Percentiles rank a stretch among this genome's conserved stretches.
Evolutionary conservation across 2,797 vertebrate species (phyloP).

Genomic region (Gallinago solitaria): DNA sequence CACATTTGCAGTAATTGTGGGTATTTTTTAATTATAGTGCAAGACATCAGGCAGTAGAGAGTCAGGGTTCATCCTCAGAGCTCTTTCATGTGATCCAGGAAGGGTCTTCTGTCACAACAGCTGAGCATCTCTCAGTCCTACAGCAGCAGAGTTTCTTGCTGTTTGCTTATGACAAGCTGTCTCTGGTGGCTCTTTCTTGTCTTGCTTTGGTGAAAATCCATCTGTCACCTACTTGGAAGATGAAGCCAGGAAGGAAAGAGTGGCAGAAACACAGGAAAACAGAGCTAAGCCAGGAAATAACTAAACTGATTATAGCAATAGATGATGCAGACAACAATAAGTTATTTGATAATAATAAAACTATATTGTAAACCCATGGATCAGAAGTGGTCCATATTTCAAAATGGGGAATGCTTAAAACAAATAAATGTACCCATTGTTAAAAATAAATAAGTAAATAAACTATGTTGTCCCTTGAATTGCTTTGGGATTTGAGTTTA

Average conservation of each 20-base stretch:
- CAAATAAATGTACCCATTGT: neutral
- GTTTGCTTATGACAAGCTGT: slow-evolving; percentile 32
- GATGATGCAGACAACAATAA: neutral
- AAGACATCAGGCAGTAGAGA: neutral
- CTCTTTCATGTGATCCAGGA: neutral
- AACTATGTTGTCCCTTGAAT: neutral
- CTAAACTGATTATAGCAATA: neutral
- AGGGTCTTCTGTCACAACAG: neutral
- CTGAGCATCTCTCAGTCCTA: neutral
- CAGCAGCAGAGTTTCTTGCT: neutral
- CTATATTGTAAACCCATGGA: neutral
- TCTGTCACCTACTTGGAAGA: neutral
- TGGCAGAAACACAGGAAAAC: neutral
- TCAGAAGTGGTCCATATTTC: neutral
- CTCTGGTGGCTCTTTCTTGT: slow-evolving; percentile 26
- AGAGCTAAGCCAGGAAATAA: neutral
- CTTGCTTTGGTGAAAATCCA: slow-evolving; percentile 49
- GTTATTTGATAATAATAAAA: neutral
- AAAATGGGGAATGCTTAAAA: neutral
- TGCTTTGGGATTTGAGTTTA: neutral
- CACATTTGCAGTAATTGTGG: neutral
- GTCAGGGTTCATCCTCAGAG: neutral
- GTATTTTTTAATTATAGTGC: neutral
- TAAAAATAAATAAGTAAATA: neutral
- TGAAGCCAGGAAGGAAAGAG: neutral